A percentile compares a stretch with the other conserved stretches of the same genome.
Evolutionary conservation across 2,113 vertebrate genomes (phyloP).

Genomic region (Atlantisia rogersi): DNA sequence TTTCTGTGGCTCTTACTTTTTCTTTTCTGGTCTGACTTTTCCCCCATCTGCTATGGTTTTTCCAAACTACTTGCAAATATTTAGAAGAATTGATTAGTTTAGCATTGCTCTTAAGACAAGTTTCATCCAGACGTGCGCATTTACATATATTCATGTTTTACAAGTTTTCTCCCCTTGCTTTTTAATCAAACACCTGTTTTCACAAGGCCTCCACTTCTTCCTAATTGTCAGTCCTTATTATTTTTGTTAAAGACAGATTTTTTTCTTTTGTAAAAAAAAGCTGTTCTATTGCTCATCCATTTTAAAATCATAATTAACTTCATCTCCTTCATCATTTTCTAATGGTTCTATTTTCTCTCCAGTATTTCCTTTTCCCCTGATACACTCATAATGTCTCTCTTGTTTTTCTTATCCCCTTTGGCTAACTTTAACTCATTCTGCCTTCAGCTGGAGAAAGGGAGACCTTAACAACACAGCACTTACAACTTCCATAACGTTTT

Average conservation of each 20-base stretch:
- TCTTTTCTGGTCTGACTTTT: neutral
- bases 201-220: slow-evolving; percentile 47
- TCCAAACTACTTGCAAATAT: neutral
- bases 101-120: neutral
- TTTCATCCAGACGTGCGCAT: slow-evolving; percentile 57
- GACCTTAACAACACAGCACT: neutral
- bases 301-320: slow-evolving; percentile 78
- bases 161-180: slow-evolving; percentile 55
- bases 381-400: slow-evolving; percentile 34
- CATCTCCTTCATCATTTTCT: slow-evolving; percentile 74
- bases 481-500: neutral
- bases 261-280: slow-evolving; percentile 41
- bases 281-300: slow-evolving; percentile 65
- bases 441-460: slow-evolving; percentile 2
- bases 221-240: slow-evolving; percentile 45
- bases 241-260: slow-evolving; percentile 46
- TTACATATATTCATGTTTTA: slow-evolving; percentile 35
- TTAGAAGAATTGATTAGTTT: slow-evolving; percentile 9
- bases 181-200: slow-evolving; percentile 73
- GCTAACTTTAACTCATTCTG: slow-evolving; percentile 61
- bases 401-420: slow-evolving; percentile 25
- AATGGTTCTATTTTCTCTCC: slow-evolving; percentile 68
- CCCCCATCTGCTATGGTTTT: neutral
- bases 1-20: neutral
- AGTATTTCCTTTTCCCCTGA: slow-evolving; percentile 57